A percentile compares a stretch with the other conserved stretches of the same genome.
phyloP scores from a whole-genome alignment of 2,888 invertebrate genomes.

The Tinea pellionella region DNA sequence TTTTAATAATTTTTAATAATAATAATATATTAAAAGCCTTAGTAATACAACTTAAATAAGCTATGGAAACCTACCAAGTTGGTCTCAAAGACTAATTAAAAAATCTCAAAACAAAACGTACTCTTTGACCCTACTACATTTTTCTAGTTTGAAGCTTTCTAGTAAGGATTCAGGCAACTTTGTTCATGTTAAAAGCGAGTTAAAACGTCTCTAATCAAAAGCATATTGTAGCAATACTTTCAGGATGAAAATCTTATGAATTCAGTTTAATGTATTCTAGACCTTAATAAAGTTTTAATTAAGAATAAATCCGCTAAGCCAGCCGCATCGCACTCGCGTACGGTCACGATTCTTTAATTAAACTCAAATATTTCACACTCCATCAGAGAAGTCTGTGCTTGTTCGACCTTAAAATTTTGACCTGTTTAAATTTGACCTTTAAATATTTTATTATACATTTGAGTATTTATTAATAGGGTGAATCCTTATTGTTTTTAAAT shows the following conservation, averaged over 20 bases:
- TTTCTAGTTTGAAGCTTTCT: no score
- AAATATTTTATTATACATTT: neutral
- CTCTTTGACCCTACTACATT: no score
- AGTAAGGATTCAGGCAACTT: no score
- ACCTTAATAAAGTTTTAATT: constrained; percentile 11
- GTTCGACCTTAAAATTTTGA: neutral
- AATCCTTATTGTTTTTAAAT: no score
- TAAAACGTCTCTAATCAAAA: neutral
- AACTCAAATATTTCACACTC: constrained; percentile 17
- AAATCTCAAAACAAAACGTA: no score
- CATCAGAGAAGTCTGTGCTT: constrained; percentile 6
- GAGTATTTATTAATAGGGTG: no score
- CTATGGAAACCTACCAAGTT: no score
- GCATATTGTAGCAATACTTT: neutral
- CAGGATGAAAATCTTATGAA: neutral
- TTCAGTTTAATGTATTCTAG: neutral
- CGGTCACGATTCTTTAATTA: constrained; percentile 16
- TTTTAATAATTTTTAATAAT: no score
- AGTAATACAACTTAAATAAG: no score
- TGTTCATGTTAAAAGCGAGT: no score
- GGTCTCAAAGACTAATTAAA: no score
- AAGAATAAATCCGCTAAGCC: constrained; percentile 9
- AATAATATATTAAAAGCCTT: no score
- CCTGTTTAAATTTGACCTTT: neutral
- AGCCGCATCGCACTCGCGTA: neutral